A percentile compares a stretch with the other conserved stretches of the same genome.
phyloP scores from a whole-genome alignment of 2,113 vertebrate genomes.

The Emberiza fucata region DNA sequence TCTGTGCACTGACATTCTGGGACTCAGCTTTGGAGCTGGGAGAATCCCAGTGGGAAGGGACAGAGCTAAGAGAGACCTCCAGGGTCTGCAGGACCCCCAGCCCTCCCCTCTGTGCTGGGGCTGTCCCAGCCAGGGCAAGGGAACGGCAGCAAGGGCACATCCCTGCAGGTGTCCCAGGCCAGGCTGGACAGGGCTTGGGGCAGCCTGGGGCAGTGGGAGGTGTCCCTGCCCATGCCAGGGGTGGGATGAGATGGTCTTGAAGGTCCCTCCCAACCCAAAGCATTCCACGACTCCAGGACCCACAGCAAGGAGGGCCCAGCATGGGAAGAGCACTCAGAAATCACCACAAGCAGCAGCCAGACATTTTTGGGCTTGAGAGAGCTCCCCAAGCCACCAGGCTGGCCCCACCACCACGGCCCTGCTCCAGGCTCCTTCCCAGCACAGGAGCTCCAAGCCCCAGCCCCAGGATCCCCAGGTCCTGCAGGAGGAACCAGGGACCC shows the following conservation, averaged over 20 bases:
- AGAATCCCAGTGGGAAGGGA: neutral
- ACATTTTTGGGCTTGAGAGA: neutral
- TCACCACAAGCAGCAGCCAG: neutral
- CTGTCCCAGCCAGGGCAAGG: neutral
- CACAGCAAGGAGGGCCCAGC: neutral
- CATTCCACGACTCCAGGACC: neutral
- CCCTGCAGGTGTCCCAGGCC: neutral
- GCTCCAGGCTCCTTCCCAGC: neutral
- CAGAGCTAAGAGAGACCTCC: neutral
- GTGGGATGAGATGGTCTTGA: accelerated
- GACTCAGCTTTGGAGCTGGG: neutral
- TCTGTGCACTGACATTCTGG: accelerated
- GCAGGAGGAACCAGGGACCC: neutral
- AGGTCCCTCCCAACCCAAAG: neutral
- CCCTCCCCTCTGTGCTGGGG: neutral
- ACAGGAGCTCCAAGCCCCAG: neutral
- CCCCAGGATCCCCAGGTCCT: neutral
- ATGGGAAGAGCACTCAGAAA: neutral
- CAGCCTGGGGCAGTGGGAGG: neutral
- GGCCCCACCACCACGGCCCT: neutral
- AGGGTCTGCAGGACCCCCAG: neutral
- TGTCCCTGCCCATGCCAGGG: neutral
- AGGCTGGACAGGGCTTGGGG: neutral
- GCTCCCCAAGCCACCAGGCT: neutral
- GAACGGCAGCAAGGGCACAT: accelerated